Conservation (phyloP, 2,888 invertebrate species). For the Drosophila villosipedis region DNA sequence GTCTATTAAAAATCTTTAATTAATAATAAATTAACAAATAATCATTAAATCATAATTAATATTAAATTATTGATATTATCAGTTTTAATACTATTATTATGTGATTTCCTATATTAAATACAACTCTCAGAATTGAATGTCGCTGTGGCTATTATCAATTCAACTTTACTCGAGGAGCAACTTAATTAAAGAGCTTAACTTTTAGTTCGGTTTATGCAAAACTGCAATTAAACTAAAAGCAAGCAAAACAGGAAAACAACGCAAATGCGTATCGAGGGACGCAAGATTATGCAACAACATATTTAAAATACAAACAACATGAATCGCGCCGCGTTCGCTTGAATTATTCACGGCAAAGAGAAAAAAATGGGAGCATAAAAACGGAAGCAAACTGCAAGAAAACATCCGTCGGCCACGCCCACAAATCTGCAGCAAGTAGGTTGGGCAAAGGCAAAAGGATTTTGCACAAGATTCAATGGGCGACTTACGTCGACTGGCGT, state of each 20-base stretch:
- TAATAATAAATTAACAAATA: background rate
- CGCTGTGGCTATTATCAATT: background rate
- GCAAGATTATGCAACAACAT: conserved; percentile 50
- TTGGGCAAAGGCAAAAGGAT: background rate
- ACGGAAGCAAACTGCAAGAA: conserved; percentile 31
- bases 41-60: no score
- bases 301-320: conserved; percentile 38
- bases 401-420: conserved; percentile 34
- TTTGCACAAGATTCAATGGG: conserved; percentile 45
- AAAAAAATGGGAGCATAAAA: conserved; percentile 16
- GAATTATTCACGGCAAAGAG: conserved; percentile 23
- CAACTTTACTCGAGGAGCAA: background rate
- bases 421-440: conserved; percentile 18
- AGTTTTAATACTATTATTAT: background rate
- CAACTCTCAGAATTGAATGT: background rate
- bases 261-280: conserved; percentile 30
- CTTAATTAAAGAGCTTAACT: background rate
- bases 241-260: conserved; percentile 24
- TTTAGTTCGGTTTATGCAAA: background rate
- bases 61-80: background rate
- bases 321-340: conserved; percentile 2
- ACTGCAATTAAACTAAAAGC: conserved; percentile 35
- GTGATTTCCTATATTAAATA: background rate
- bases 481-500: conserved; percentile 33
- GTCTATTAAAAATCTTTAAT: background rate